phyloP scores from a whole-genome alignment of 2,888 invertebrate species.

The Agrochola lychnidis region DNA sequence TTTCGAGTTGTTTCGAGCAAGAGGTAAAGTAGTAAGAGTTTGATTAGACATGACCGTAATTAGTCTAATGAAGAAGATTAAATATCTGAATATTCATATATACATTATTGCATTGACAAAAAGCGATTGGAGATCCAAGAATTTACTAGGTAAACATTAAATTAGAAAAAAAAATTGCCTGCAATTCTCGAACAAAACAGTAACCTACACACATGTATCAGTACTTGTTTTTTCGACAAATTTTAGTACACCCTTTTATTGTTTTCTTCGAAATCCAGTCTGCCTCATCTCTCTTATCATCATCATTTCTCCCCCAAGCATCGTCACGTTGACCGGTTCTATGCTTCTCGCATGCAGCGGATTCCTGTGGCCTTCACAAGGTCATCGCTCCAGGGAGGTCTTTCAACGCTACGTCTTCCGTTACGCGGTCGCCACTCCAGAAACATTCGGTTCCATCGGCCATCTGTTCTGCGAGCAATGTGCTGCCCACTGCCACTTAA shows the following conservation, averaged over 20 bases:
- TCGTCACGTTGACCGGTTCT: background rate
- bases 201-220: background rate
- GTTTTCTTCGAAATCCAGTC: background rate
- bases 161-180: background rate
- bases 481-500: too few species aligned
- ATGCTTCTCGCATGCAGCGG: background rate
- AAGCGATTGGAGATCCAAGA: background rate
- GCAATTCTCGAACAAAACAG: background rate
- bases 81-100: background rate
- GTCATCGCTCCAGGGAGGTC: too few species aligned
- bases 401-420: too few species aligned
- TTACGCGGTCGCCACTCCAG: too few species aligned
- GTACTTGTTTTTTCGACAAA: background rate
- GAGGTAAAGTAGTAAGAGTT: background rate
- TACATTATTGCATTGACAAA: background rate
- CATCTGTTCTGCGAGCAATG: too few species aligned
- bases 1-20: background rate
- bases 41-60: background rate
- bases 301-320: background rate
- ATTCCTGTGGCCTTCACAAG: too few species aligned
- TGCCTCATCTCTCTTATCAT: background rate
- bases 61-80: background rate
- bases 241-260: background rate
- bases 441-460: too few species aligned
- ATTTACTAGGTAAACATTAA: background rate